These are phyloP conservation scores for Hypocryptadius cinnamomeus DNA, from an alignment of 2,113 vertebrate genomes.

Conservation along the genomic window DNA sequence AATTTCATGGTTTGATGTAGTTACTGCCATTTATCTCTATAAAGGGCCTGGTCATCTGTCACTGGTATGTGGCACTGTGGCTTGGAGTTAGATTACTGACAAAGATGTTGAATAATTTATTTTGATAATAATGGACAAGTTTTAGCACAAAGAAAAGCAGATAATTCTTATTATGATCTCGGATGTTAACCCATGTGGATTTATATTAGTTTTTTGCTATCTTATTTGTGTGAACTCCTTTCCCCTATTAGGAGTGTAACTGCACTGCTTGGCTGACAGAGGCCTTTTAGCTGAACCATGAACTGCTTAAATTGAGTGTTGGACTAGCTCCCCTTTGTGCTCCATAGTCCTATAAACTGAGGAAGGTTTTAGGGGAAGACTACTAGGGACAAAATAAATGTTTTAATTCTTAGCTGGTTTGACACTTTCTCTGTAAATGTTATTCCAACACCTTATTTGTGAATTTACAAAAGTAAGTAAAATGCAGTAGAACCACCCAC, in stretches of 20 bases:
- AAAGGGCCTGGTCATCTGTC: background rate
- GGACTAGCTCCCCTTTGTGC: background rate
- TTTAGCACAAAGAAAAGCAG: background rate
- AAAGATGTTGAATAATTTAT: background rate
- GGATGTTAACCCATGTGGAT: background rate
- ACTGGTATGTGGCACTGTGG: background rate
- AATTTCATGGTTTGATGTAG: background rate
- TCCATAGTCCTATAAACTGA: background rate
- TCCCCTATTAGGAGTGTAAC: background rate
- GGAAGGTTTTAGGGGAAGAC: background rate
- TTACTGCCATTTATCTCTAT: background rate
- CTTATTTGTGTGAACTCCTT: background rate
- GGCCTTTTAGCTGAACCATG: slow-evolving; percentile 1
- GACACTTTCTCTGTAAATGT: background rate
- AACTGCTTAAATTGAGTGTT: slow-evolving; percentile 1
- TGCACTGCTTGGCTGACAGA: background rate
- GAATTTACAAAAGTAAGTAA: background rate
- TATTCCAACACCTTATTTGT: background rate
- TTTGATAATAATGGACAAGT: background rate
- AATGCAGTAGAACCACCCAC: background rate
- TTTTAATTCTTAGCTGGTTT: background rate
- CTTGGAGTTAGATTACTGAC: background rate
- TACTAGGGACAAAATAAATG: background rate
- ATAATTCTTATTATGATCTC: background rate
- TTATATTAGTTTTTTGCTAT: background rate